phyloP scores from a whole-genome alignment of 2,113 vertebrate genomes.

The Oncorhynchus nerka region DNA sequence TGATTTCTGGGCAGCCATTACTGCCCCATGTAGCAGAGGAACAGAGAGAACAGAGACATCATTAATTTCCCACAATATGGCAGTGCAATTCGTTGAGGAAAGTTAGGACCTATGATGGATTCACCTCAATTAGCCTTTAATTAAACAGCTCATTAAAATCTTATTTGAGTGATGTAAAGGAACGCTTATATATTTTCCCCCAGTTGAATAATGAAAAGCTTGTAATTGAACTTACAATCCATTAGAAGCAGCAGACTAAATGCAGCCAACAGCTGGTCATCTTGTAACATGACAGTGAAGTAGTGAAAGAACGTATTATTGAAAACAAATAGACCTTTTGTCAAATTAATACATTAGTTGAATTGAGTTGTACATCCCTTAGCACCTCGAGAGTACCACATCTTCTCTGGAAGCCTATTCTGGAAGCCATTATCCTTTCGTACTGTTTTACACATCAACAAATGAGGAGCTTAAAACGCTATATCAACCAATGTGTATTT shows the following conservation, averaged over 20 bases:
- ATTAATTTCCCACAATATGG: conserved; percentile 6
- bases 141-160: conserved; percentile 84
- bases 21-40: neutral
- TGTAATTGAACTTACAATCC: conserved; percentile 73
- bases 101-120: conserved; percentile 81
- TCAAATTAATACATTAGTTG: too few species aligned
- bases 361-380: too few species aligned
- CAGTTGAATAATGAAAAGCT: conserved; percentile 64
- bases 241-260: conserved; percentile 35
- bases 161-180: conserved; percentile 76
- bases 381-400: too few species aligned
- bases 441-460: too few species aligned
- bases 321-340: neutral
- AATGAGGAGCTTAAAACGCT: too few species aligned
- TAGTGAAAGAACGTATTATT: neutral
- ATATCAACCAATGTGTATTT: too few species aligned
- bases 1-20: neutral
- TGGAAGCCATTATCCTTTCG: too few species aligned
- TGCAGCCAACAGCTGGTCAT: conserved; percentile 8
- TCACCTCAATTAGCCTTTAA: conserved; percentile 88
- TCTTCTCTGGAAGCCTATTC: too few species aligned
- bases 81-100: conserved; percentile 66
- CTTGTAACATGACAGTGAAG: neutral
- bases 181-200: conserved; percentile 58
- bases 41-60: neutral